Evolutionary conservation across 2,113 vertebrate genomes (phyloP).

Genomic region (Dipodomys stephensi): DNA sequence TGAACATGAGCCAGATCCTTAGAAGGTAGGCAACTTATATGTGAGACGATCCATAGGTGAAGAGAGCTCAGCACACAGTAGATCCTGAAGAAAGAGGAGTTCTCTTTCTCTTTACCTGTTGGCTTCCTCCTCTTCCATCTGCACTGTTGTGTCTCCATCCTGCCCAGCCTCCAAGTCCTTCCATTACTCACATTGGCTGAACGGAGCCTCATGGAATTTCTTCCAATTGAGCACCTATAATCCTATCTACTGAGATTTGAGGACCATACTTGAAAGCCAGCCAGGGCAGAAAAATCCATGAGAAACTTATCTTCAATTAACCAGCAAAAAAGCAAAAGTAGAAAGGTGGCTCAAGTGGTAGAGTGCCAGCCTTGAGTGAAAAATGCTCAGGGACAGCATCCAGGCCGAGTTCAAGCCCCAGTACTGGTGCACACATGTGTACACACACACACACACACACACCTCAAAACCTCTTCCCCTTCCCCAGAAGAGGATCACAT

Average conservation of each 20-base stretch:
- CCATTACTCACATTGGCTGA: not conserved
- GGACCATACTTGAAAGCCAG: too few species aligned
- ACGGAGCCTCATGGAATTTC: too few species aligned
- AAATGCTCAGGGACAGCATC: too few species aligned
- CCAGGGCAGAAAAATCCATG: too few species aligned
- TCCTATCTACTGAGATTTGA: too few species aligned
- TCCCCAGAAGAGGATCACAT: not conserved
- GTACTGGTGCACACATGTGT: too few species aligned
- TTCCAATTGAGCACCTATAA: too few species aligned
- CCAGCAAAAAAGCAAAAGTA: too few species aligned
- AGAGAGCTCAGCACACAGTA: not conserved
- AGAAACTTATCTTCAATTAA: too few species aligned
- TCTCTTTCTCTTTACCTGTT: not conserved
- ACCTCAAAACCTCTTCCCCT: not conserved
- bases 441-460: not conserved
- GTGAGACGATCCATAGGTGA: fast-evolving
- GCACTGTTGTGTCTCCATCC: fast-evolving
- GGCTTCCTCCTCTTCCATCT: not conserved
- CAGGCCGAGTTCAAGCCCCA: too few species aligned
- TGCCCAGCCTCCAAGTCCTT: not conserved
- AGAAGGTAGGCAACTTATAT: not conserved
- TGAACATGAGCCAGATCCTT: not conserved
- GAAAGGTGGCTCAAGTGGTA: too few species aligned
- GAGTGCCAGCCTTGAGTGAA: too few species aligned
- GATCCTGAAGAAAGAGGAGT: not conserved